Conservation (phyloP, 2,888 invertebrate genomes). For the Eupithecia subumbrata region DNA sequence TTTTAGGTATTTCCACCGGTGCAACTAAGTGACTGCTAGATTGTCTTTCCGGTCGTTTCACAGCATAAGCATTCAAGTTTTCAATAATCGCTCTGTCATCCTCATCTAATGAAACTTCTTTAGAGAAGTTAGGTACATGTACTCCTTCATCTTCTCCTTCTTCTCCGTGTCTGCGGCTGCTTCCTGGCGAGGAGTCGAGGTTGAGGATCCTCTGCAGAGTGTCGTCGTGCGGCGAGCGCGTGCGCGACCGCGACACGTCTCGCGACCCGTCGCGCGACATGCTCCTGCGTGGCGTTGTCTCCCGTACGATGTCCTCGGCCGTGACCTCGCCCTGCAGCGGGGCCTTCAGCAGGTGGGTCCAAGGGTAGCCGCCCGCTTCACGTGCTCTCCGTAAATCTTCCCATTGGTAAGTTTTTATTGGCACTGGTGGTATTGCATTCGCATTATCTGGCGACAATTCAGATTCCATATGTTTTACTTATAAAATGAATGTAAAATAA, state of each 20-base stretch:
- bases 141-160: slow-evolving; percentile 77
- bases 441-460: slow-evolving; percentile 81
- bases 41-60: slow-evolving; percentile 68
- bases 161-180: slow-evolving; percentile 77
- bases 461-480: slow-evolving; percentile 81
- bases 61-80: slow-evolving; percentile 54
- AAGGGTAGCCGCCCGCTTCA: slow-evolving; percentile 90
- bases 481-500: slow-evolving; percentile 47
- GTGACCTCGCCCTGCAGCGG: slow-evolving; percentile 82
- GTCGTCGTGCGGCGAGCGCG: slow-evolving; percentile 70
- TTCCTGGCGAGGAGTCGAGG: slow-evolving; percentile 79
- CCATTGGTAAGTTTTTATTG: slow-evolving; percentile 91
- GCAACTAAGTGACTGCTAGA: slow-evolving; percentile 60
- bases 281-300: slow-evolving; percentile 75
- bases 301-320: slow-evolving; percentile 79
- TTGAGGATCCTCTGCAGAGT: slow-evolving; percentile 75
- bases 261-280: slow-evolving; percentile 78
- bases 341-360: slow-evolving; percentile 90
- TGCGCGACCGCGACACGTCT: slow-evolving; percentile 75
- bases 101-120: slow-evolving; percentile 75
- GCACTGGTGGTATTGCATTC: slow-evolving; percentile 85
- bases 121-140: slow-evolving; percentile 80
- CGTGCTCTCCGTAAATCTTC: slow-evolving; percentile 89
- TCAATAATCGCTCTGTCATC: slow-evolving; percentile 69
- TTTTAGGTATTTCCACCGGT: slow-evolving; percentile 70